Percentiles rank a stretch among this genome's conserved stretches.
These are phyloP conservation scores for Clarias platycephalus DNA, from an alignment of 2,797 vertebrate species.

Conservation along the genomic window DNA sequence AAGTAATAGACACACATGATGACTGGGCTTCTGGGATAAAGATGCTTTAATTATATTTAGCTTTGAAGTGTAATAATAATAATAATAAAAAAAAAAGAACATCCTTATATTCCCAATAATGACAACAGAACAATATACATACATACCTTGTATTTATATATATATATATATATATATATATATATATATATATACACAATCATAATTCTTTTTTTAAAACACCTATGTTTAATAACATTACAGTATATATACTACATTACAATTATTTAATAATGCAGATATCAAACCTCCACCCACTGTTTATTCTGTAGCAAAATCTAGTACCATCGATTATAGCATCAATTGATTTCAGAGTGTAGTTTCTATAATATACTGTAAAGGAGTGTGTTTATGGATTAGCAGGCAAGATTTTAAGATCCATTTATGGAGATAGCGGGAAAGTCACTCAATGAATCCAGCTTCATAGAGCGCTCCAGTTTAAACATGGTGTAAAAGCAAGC, in stretches of 20 bases:
- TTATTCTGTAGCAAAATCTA: constrained; percentile 36
- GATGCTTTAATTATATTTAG: constrained; percentile 67
- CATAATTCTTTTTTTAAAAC: constrained; percentile 68
- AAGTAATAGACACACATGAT: not conserved
- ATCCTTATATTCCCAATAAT: constrained; percentile 60
- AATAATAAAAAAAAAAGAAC: constrained; percentile 50
- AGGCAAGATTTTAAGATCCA: not conserved
- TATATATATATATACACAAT: constrained; percentile 64
- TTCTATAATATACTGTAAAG: not conserved
- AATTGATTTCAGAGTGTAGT: constrained; percentile 10
- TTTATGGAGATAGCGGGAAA: too few relatives aligned
- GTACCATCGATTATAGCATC: constrained; percentile 49
- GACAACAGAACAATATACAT: constrained; percentile 62
- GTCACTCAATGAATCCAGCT: not conserved
- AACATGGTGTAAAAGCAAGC: constrained; percentile 3
- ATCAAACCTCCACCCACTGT: constrained; percentile 44
- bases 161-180: constrained; percentile 66
- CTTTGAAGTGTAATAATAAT: constrained; percentile 61
- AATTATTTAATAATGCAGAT: constrained; percentile 25
- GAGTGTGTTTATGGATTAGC: not conserved
- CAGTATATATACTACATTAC: constrained; percentile 54
- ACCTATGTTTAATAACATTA: constrained; percentile 84
- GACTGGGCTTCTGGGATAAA: constrained; percentile 44
- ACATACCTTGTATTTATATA: constrained; percentile 51
- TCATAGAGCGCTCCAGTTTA: not conserved